These are phyloP conservation scores for Hoplostethus atlanticus DNA, from an alignment of 2,797 vertebrate species.

Conservation along the genomic window DNA sequence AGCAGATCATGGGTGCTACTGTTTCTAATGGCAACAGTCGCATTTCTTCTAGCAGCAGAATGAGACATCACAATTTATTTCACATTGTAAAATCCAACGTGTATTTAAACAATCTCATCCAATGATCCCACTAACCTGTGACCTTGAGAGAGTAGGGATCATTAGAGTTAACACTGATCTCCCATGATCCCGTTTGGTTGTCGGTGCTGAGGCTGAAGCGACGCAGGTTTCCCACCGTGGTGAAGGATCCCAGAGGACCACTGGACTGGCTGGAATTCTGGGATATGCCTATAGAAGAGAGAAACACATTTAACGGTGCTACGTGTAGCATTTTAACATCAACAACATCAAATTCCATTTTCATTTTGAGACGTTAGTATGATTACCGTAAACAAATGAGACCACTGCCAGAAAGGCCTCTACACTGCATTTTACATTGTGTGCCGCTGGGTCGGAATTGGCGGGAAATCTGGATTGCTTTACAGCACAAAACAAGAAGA, in stretches of 20 bases:
- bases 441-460: too few species aligned
- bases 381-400: too few species aligned
- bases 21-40: not conserved
- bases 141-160: conserved; percentile 72
- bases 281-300: conserved; percentile 60
- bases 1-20: not conserved
- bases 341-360: too few species aligned
- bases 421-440: too few species aligned
- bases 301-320: too few species aligned
- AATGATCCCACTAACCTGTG: conserved; percentile 64
- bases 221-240: conserved; percentile 70
- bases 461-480: too few species aligned
- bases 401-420: too few species aligned
- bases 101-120: too few species aligned
- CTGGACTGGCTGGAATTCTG: conserved; percentile 62
- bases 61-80: not conserved
- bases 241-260: conserved; percentile 68
- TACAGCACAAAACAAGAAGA: too few species aligned
- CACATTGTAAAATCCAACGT: not conserved
- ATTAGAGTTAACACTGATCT: conserved; percentile 64
- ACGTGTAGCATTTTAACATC: too few species aligned
- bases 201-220: conserved; percentile 61
- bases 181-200: conserved; percentile 72
- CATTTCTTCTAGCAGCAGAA: not conserved
- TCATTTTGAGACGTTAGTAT: too few species aligned